phyloP scores from a whole-genome alignment of 2,113 vertebrate genomes.

The Psammodynastes pulverulentus region DNA sequence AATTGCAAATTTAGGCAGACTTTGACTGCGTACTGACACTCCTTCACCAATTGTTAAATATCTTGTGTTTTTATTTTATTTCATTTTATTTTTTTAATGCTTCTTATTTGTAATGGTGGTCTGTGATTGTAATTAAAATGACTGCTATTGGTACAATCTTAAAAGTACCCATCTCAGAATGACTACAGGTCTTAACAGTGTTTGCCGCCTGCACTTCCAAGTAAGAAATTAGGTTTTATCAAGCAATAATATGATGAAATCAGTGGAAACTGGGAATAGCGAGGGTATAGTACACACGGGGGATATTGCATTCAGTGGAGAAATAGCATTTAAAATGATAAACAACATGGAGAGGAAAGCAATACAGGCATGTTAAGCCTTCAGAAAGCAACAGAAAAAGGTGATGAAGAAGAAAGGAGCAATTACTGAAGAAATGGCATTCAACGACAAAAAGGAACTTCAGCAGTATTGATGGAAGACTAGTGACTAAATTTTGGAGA shows the following conservation, averaged over 20 bases:
- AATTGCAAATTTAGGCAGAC: not conserved
- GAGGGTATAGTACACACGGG: not conserved
- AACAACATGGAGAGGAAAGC: not conserved
- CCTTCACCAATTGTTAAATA: no score
- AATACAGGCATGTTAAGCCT: not conserved
- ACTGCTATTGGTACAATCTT: not conserved
- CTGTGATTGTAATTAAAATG: no score
- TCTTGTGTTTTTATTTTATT: not conserved
- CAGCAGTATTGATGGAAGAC: not conserved
- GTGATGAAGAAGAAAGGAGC: not conserved
- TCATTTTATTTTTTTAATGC: no score
- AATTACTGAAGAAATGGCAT: not conserved
- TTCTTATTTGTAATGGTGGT: not conserved
- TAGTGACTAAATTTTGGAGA: not conserved
- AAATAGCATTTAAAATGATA: not conserved
- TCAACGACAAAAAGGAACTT: not conserved
- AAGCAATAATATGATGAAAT: not conserved
- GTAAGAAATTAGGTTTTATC: not conserved
- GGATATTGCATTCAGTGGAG: not conserved
- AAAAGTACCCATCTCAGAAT: not conserved
- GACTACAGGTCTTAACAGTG: not conserved
- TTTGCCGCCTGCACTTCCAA: not conserved
- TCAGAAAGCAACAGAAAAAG: not conserved
- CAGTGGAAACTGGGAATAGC: not conserved
- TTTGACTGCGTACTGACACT: not conserved